These are phyloP conservation scores for Botia kubotai DNA, from an alignment of 2,797 vertebrate species.

Conservation along the genomic window DNA sequence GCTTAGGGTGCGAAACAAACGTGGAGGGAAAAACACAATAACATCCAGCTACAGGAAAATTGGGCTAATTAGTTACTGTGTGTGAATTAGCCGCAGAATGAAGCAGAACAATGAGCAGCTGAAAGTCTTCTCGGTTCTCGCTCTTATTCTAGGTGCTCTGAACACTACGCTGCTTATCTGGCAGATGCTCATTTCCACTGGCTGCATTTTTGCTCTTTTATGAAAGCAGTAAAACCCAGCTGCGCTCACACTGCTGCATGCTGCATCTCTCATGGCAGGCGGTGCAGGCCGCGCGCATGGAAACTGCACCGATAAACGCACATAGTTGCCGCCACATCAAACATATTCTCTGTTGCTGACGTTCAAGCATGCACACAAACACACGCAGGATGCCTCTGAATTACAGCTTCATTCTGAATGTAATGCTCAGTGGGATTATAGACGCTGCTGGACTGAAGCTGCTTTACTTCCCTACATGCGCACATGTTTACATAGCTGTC, in stretches of 20 bases:
- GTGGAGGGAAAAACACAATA: neutral
- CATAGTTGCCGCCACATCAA: conserved; percentile 36
- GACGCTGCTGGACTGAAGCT: neutral
- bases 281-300: neutral
- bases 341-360: neutral
- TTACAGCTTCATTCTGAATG: conserved; percentile 42
- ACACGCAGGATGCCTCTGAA: conserved; percentile 25
- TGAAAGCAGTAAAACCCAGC: conserved; percentile 33
- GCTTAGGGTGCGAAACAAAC: conserved; percentile 5
- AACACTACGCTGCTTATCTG: conserved; percentile 40
- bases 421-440: conserved; percentile 36
- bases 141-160: conserved; percentile 13
- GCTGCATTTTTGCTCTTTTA: neutral
- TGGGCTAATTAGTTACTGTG: neutral
- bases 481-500: neutral
- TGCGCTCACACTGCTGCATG: neutral
- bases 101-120: conserved; percentile 4
- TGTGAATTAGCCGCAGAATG: conserved; percentile 7
- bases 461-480: neutral
- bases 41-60: neutral
- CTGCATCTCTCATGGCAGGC: neutral
- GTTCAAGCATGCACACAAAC: neutral
- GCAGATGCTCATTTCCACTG: conserved; percentile 32
- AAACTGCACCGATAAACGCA: conserved; percentile 36
- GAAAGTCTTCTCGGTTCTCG: neutral